phyloP scores from a whole-genome alignment of 2,888 invertebrate species.

The Epinotia nisella region DNA sequence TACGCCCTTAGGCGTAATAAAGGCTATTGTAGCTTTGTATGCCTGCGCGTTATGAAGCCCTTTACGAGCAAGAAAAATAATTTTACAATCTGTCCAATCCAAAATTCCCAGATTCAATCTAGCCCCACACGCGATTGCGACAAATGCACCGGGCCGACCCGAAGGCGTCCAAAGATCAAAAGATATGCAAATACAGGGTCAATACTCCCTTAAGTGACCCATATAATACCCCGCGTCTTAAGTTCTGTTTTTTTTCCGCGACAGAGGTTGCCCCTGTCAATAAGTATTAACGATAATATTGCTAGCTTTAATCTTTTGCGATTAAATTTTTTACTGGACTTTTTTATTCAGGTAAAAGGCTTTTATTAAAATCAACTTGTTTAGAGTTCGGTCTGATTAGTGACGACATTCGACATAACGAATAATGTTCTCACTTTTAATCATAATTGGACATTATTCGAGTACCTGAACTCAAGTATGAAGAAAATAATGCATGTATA shows the following conservation, averaged over 20 bases:
- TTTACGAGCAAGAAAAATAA: too few relatives aligned
- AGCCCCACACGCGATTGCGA: conserved; percentile 14
- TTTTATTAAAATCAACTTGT: conserved; percentile 28
- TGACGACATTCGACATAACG: conserved; percentile 14
- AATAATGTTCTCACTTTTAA: too few relatives aligned
- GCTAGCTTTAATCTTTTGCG: conserved; percentile 39
- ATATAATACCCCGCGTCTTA: conserved; percentile 30
- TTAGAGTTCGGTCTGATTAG: conserved; percentile 20
- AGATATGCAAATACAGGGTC: conserved; percentile 41
- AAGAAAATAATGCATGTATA: background rate
- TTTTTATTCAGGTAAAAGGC: conserved; percentile 14
- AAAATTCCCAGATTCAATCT: conserved; percentile 14
- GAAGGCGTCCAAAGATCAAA: conserved; percentile 22
- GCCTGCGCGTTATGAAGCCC: too few relatives aligned
- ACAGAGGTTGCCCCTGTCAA: conserved; percentile 36
- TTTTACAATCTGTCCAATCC: background rate
- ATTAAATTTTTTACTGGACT: conserved; percentile 33
- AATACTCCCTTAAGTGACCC: conserved; percentile 40
- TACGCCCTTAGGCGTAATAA: too few relatives aligned
- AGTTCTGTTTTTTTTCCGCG: conserved; percentile 17
- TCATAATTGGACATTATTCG: too few relatives aligned
- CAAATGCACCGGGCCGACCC: background rate
- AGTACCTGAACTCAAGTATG: background rate
- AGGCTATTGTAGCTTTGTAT: too few relatives aligned
- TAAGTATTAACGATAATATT: conserved; percentile 44